A percentile compares a stretch with the other conserved stretches of the same genome.
Evolutionary conservation across 30 jellyfish, hydroid and myxozoan genomes (phyloP).

Genomic region (Aurelia aurita): DNA sequence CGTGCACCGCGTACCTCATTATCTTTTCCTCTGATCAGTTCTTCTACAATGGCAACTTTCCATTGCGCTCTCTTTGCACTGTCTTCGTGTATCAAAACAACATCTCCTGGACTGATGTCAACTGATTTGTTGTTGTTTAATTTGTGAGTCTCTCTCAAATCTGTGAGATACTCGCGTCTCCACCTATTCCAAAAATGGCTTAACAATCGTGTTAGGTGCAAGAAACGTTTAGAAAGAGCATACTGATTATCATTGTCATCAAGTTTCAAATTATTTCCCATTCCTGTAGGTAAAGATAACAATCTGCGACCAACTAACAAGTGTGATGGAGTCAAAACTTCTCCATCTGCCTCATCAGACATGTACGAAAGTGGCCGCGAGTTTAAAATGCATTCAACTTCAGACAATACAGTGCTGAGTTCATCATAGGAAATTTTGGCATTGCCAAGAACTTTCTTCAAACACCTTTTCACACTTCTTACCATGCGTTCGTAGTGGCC

Average conservation of each 20-base stretch:
- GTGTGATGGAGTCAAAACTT: constrained; percentile 25
- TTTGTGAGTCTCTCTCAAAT: too few species aligned
- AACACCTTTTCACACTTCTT: constrained; percentile 38
- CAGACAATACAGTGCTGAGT: constrained; percentile 29
- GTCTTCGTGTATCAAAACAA: constrained; percentile 9
- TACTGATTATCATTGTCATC: too few species aligned
- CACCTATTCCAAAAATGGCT: too few species aligned
- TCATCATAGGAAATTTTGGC: constrained; percentile 43
- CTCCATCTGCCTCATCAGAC: constrained; percentile 17
- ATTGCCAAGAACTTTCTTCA: constrained; percentile 5
- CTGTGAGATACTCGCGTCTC: too few species aligned
- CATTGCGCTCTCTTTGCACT: neutral
- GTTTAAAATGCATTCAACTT: constrained; percentile 40
- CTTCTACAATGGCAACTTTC: neutral
- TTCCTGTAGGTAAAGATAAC: neutral
- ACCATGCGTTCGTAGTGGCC: constrained; percentile 53
- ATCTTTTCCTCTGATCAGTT: neutral
- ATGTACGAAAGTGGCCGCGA: constrained; percentile 15
- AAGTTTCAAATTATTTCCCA: too few species aligned
- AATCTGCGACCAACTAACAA: constrained; percentile 3
- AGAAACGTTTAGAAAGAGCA: neutral
- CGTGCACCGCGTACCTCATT: constrained; percentile 7
- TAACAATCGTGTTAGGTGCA: neutral
- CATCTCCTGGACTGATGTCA: neutral
- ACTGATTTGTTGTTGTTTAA: neutral